Base-by-base conservation (phyloP, 2,888 invertebrate species). In the Carterocephalus palaemon region DNA sequence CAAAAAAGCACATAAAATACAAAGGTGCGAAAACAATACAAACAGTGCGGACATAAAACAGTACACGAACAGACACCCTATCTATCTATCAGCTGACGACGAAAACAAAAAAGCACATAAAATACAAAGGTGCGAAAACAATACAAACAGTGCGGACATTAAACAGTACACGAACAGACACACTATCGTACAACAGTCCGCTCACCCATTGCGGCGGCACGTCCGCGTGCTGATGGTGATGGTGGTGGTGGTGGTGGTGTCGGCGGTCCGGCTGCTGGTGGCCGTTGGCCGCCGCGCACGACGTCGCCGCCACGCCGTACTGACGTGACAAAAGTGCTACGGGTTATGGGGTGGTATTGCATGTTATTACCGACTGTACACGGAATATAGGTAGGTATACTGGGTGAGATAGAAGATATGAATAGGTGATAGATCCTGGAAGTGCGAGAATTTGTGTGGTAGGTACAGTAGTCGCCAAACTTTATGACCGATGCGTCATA, bases 271-370 rank as follows among this genome's bases (percentile, higher is more conserved):
- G 71, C 67, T 80, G 82, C 65, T 84, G 86, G 73, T 85, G 85
- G 39, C 83, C 83, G 75, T 83, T 81, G 54, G 79, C 66, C 38
- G 83, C 83, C 48, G 84, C 79, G 67, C 86, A 85, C 65, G 84
- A 85, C 55, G 85, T 85, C 70, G 85, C 85, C 75, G 86, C 85
- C 74, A 85, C 85, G 64, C 86, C 86, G 72, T 86, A 86, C 85
- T 85, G 71, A 45, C 52, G 60, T 62, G 65, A 61, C 48, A 46
- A 53, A 53, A 59, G 45, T 28, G 48, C 33, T 26, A 51, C 45
- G 34, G 31, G 31, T 37, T 37, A 37, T 9, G 45, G 23, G 9
- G 12, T 24, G 38, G 15, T 4, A 29, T 10, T 9, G 12, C 29
- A 13, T 12, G 13, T 13, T 9, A 13, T 29, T 13, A 5, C 8